phyloP scores from a whole-genome alignment of 2,797 vertebrate species.

The Trachops cirrhosus region DNA sequence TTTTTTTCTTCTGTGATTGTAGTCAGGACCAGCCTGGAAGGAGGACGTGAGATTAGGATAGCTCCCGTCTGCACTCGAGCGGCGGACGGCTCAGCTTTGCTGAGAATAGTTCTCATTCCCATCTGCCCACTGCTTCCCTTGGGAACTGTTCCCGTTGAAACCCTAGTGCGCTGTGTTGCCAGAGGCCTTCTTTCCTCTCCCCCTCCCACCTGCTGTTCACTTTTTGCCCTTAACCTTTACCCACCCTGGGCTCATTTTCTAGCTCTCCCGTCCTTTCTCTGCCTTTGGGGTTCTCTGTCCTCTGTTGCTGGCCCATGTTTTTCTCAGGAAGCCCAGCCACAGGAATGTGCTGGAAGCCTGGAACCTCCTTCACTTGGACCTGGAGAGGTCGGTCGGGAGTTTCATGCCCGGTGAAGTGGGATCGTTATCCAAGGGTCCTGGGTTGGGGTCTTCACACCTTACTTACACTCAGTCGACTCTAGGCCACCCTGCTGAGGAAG shows the following conservation, averaged over 20 bases:
- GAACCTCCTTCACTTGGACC: background rate
- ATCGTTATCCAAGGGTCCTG: background rate
- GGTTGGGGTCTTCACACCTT: background rate
- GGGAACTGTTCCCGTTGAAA: background rate
- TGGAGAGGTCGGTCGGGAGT: background rate
- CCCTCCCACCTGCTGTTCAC: background rate
- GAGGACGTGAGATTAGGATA: background rate
- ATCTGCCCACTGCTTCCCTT: background rate
- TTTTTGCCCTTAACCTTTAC: background rate
- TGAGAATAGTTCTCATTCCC: background rate
- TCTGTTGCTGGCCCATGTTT: background rate
- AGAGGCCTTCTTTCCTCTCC: background rate
- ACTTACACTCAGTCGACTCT: background rate
- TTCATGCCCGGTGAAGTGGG: background rate
- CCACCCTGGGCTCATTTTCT: background rate
- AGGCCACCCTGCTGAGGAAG: background rate
- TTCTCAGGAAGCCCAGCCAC: background rate
- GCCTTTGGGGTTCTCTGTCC: background rate
- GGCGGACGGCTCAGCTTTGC: accelerated
- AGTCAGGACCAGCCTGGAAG: background rate
- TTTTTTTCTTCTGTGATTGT: background rate
- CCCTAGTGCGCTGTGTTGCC: background rate
- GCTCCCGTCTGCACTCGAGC: background rate
- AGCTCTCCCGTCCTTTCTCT: background rate
- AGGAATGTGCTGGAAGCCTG: background rate